A percentile compares a stretch with the other conserved stretches of the same genome.
Conservation (phyloP, 2,888 invertebrate species). For the Stegophylla sp. region DNA sequence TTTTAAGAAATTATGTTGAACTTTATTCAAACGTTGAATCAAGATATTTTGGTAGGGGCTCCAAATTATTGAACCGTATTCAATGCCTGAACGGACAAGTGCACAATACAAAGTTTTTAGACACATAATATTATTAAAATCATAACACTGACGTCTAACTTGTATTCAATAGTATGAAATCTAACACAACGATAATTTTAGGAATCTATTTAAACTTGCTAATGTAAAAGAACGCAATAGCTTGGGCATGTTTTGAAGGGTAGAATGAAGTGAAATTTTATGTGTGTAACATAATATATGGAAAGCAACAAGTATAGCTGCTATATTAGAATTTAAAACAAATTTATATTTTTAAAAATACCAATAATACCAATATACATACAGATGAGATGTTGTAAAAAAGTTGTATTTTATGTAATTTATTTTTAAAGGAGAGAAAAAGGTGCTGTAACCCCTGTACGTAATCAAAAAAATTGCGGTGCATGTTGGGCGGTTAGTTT, state of each 20-base stretch:
- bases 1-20: neutral
- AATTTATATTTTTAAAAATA: neutral
- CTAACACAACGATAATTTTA: too few relatives aligned
- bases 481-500: constrained; percentile 89
- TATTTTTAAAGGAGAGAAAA: constrained; percentile 71
- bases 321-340: too few relatives aligned
- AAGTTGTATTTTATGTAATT: constrained; percentile 12
- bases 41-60: constrained; percentile 1
- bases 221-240: too few relatives aligned
- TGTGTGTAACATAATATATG: too few relatives aligned
- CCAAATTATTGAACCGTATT: constrained; percentile 14
- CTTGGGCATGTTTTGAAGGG: too few relatives aligned
- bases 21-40: constrained; percentile 8
- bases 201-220: too few relatives aligned
- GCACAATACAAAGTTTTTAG: neutral
- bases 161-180: too few relatives aligned
- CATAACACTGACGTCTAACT: constrained; percentile 17
- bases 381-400: too few relatives aligned
- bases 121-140: constrained; percentile 15
- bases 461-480: constrained; percentile 78
- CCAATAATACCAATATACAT: too few relatives aligned
- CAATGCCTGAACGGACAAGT: constrained; percentile 8
- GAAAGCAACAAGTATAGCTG: too few relatives aligned
- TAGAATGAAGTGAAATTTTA: too few relatives aligned
- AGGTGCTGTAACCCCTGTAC: constrained; percentile 73